Conservation (phyloP, 2,888 invertebrate genomes). For the Plagodis pulveraria region DNA sequence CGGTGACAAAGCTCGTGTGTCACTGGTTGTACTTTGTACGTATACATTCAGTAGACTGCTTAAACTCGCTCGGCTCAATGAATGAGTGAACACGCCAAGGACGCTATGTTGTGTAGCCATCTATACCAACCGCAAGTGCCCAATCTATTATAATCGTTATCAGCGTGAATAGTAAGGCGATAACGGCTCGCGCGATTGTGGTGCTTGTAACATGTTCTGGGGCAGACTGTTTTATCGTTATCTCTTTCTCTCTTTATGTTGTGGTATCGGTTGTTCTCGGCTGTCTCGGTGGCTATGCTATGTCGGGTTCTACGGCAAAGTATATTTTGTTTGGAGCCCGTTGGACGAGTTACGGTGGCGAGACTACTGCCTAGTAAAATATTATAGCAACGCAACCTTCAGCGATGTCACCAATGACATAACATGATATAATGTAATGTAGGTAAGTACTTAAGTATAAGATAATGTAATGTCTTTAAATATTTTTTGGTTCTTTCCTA, state of each 20-base stretch:
- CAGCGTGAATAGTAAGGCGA: slow-evolving; percentile 7
- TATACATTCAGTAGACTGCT: slow-evolving; percentile 26
- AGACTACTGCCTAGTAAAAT: neutral
- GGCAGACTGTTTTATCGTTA: slow-evolving; percentile 44
- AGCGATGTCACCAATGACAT: no score
- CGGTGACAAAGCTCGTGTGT: slow-evolving; percentile 41
- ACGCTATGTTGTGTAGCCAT: slow-evolving; percentile 21
- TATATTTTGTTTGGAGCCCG: neutral
- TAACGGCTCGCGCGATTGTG: slow-evolving; percentile 23
- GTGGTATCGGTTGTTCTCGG: slow-evolving; percentile 28
- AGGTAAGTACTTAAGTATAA: no score
- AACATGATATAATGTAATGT: no score
- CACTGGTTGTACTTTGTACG: slow-evolving; percentile 29
- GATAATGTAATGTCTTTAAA: no score
- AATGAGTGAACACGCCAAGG: slow-evolving; percentile 48
- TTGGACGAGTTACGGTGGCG: neutral
- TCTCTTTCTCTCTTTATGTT: slow-evolving; percentile 54
- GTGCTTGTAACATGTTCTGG: slow-evolving; percentile 27
- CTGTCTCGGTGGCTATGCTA: neutral
- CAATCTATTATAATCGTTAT: slow-evolving; percentile 29
- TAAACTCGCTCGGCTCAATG: slow-evolving; percentile 45
- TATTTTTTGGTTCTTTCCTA: no score
- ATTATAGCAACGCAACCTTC: neutral
- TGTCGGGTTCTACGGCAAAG: neutral
- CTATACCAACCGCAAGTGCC: slow-evolving; percentile 9